phyloP scores from a whole-genome alignment of 2,113 vertebrate species.

The Clarias macrocephalus region DNA sequence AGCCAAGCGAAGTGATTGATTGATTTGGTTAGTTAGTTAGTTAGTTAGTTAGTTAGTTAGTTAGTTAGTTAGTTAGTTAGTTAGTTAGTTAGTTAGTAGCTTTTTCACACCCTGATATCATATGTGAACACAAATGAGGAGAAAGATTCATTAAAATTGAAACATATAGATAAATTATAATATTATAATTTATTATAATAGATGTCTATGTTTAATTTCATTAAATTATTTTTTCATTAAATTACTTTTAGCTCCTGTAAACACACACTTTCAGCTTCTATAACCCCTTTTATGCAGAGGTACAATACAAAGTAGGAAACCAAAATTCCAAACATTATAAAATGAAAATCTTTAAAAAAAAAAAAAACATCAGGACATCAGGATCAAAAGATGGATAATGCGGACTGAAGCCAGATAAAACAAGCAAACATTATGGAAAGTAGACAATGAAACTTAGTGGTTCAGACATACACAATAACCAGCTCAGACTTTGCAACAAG shows the following conservation, averaged over 20 bases:
- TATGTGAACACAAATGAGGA: not conserved
- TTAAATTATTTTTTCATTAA: not conserved
- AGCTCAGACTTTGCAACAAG: not conserved
- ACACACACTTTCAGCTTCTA: not conserved
- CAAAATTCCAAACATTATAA: no score
- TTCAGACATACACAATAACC: not conserved
- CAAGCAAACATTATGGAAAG: not conserved
- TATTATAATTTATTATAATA: no score
- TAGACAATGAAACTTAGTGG: not conserved
- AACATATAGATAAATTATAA: not conserved
- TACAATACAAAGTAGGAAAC: not conserved
- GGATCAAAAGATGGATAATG: no score
- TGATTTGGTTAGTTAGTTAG: no score
- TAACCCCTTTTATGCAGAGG: not conserved
- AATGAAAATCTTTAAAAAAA: not conserved
- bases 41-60: no score
- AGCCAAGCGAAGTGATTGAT: no score
- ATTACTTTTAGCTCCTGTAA: not conserved
- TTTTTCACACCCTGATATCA: not conserved
- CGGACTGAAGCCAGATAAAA: not conserved
- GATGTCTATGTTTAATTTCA: not conserved
- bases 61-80: no score
- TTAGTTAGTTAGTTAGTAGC: no score
- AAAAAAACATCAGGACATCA: not conserved
- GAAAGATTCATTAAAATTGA: not conserved